Base-by-base conservation (phyloP, 2,797 vertebrate genomes). In the Falco rusticolus region DNA sequence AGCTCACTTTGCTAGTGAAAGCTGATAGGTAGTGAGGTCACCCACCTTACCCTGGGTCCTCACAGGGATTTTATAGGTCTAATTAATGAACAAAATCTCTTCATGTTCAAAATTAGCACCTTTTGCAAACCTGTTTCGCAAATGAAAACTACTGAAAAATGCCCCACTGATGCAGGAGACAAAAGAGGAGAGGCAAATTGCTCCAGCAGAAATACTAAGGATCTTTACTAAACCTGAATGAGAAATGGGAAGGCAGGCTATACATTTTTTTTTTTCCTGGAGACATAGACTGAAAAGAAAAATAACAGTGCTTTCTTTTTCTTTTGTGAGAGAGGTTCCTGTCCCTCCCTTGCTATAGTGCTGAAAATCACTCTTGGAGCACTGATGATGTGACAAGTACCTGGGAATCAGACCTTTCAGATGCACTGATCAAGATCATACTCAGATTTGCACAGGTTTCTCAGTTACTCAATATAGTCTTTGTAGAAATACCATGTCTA, bases 11-110 rank as follows among this genome's bases (percentile, higher is more conserved):
- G 19, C 15, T 11, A 18, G 25, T 13, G 51, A 74, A 37, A 48
- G 29, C 31, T 76, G 37, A 43, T 9, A 15, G 16, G 48, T 1
- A 1, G 5, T 16, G 37, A 74, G 48, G 34, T 6, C 50, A 34
- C 10, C 17, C 1, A 0, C 43, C 34, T 79, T 2, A 0, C 4
- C 7, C 34, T 26, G 33, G 11, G 8, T 56, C 33, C 71, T 47
- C 37, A 21, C 0, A 3, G n/a, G 77, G 37, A 61, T 74, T 65
- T 78, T 57, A 47, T 4, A 43, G 20, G 19, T 51, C 9, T 75
- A 43, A 64, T 16, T n/a, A 83, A 64, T 4, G 48, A 66, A 53
- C 4, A 64, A 85, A 72, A 61, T 16, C 11, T 57, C 41, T n/a
- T 41, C 10, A 8, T 29, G 8, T 25, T 75, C 61, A 72, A 84